Conservation (phyloP, 1,140 invertebrate species). For the Stegodyphus mimosarum region DNA sequence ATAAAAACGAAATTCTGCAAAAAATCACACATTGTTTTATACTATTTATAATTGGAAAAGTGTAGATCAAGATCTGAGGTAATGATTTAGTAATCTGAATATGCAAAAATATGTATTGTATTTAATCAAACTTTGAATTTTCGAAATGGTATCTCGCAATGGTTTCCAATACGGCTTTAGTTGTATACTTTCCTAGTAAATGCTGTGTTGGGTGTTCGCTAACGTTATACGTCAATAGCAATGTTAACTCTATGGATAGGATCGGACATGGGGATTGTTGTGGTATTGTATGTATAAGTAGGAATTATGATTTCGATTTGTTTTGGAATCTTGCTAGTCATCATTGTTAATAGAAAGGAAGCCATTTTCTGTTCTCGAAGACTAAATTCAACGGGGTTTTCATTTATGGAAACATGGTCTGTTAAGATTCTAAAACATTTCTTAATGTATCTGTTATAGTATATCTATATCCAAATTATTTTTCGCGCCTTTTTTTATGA, state of each 20-base stretch:
- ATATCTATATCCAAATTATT: not conserved
- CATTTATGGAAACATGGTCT: constrained; percentile 60
- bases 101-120: not conserved
- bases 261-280: constrained; percentile 35
- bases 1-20: not conserved
- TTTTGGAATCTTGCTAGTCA: constrained; percentile 29
- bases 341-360: constrained; percentile 45
- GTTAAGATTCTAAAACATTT: not conserved
- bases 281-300: constrained; percentile 9
- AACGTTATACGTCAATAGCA: constrained; percentile 59
- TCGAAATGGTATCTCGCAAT: constrained; percentile 28
- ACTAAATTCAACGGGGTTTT: constrained; percentile 61
- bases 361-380: constrained; percentile 57
- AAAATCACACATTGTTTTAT: not conserved
- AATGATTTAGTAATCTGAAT: constrained; percentile 16
- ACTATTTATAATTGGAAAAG: not conserved
- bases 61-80: not conserved
- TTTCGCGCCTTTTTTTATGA: not conserved
- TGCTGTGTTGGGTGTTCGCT: constrained; percentile 56
- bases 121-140: not conserved
- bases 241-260: constrained; percentile 59
- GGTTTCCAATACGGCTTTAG: constrained; percentile 18
- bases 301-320: constrained; percentile 14
- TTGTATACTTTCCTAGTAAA: constrained; percentile 54
- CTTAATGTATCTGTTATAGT: constrained; percentile 5